Evolutionary conservation across 2,113 vertebrate species (phyloP), one percentile per base, ranked within the genome.

Genomic region (Cettia cetti): DNA sequence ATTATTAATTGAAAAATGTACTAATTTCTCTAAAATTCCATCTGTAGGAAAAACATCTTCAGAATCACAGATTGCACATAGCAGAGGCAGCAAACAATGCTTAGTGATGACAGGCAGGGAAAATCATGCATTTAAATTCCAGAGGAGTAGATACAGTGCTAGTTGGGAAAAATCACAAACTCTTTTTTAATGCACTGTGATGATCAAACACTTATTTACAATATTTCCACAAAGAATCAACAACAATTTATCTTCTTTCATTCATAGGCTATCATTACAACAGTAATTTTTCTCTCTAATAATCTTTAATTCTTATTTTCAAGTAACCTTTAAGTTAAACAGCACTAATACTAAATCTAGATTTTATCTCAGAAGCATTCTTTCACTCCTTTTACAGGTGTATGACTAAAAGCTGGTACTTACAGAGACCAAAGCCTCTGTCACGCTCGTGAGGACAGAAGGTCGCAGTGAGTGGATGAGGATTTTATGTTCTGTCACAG

Each of bases 401-500:
- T 6, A 35, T 15, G 30, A 77, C 26, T 65, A 69, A 82, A 83
- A 75, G 59, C 13, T 6, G 9, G 78, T 75, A 98, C 99, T 98
- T 97, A 99, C 99, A 87, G 99, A 99, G 77, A 99, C 99, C 71
- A 99, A 97, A 31, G 99, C 99, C 97, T 99, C 99, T 14, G 99
- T 99, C 80, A 99, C 99, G 88, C 99, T 99, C 10, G 99, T 99
- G 70, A 99, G 99, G 77, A 99, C 99, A 26, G 99, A 99, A 18
- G 99, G 99, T 40, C 99, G 98, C 64, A 99, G 90, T 10, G 99
- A 99, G 95, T 99, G 99, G 92, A 99, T 99, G 94, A 99, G 98
- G 96, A 99, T 99, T 98, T 99, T 99, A 97, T 99, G 99, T 89
- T 99, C 99, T 0, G 99, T 99, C 90, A 99, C 99, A 16, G 99